Evolutionary conservation across 2,888 invertebrate genomes (phyloP).

Genomic region (Tenthredo notha): DNA sequence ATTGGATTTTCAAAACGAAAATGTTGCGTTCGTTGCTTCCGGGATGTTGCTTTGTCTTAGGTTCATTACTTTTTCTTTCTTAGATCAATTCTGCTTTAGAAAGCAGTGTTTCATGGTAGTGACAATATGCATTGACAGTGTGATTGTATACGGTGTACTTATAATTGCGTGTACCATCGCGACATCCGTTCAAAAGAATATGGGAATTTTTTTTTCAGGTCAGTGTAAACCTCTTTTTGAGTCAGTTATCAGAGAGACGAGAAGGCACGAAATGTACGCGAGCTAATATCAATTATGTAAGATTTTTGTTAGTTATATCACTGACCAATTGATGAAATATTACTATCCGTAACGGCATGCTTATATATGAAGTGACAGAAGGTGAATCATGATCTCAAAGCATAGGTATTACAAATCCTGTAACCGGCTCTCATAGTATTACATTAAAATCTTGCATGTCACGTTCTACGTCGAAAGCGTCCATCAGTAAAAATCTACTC

Average conservation of each 20-base stretch:
- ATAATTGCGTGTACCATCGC: background rate
- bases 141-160: background rate
- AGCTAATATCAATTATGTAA: background rate
- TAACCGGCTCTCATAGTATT: constrained; percentile 6
- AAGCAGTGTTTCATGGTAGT: background rate
- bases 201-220: background rate
- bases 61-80: background rate
- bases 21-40: constrained; percentile 23
- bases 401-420: background rate
- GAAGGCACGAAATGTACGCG: background rate
- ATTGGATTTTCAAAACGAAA: background rate
- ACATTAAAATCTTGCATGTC: constrained; percentile 31
- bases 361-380: background rate
- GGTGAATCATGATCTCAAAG: constrained; percentile 26
- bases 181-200: background rate
- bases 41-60: constrained; percentile 20
- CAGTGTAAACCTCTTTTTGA: background rate
- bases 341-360: background rate
- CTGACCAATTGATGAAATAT: background rate
- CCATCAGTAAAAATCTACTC: constrained; percentile 33
- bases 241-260: background rate
- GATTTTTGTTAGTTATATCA: background rate
- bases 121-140: constrained; percentile 37
- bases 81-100: constrained; percentile 23
- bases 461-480: constrained; percentile 18